Evolutionary conservation across 2,113 vertebrate species (phyloP), one percentile per base, ranked within the genome.

Genomic region (Peromyscus californicus): DNA sequence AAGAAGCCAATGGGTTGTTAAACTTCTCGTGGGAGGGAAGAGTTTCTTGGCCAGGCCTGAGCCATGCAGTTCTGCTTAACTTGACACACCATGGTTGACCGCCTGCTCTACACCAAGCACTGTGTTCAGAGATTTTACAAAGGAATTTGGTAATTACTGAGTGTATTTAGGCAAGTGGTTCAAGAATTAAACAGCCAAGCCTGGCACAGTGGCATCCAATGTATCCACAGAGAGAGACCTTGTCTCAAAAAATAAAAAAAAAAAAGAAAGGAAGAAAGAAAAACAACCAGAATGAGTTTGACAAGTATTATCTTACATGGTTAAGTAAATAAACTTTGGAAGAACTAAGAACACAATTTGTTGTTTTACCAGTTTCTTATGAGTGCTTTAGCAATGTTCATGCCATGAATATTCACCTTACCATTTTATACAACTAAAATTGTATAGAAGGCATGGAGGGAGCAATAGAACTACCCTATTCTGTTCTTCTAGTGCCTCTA

Each of bases 61-160:
- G 42, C 8, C 36, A 36, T 48, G 42, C 5, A 15, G 11, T 69
- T 95, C n/a, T 90, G 33, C 24, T 78, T 88, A 59, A 88, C 67
- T 87, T 36, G 87, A 13, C 16, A 22, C 0, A 22, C 7, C 59
- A 31, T 33, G 76, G 29, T 29, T 45, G 17, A 59, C 65, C 42
- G 65, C 22, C 17, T 84, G 51, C 69, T 88, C 7, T 94, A 3
- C 61, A 54, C 26, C 36, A 75, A 36, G 19, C 19, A 9, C 61
- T n/a, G 22, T n/a, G 7, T 79, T 69, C 70, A 83, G 74, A 96
- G 91, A 85, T 84, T 93, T 96, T 89, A 84, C 42, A 61, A 89
- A 91, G n/a, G 31, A 85, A 86, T 57, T 96, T 13, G 83, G 6
- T 22, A 89, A 59, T 42, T 78, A 59, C 70, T 33, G 31, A 89